phyloP scores from a whole-genome alignment of 2,113 vertebrate species.

The Mustela lutreola region DNA sequence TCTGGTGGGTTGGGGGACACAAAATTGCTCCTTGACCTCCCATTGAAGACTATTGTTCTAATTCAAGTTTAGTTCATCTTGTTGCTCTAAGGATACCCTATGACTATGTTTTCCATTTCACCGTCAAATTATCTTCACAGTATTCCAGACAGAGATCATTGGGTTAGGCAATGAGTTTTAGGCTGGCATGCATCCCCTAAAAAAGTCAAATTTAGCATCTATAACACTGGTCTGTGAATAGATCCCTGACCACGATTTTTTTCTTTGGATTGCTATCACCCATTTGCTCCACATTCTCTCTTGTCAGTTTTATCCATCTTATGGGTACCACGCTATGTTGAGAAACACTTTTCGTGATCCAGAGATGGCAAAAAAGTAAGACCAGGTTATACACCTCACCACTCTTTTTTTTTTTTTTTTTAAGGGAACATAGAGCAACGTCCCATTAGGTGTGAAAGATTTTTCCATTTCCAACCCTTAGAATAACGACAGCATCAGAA shows the following conservation, averaged over 20 bases:
- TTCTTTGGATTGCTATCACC: neutral
- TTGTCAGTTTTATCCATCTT: no score
- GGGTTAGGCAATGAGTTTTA: neutral
- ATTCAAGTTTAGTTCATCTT: neutral
- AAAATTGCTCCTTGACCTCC: neutral
- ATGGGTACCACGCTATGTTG: no score
- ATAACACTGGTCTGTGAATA: accelerated
- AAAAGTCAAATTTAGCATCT: neutral
- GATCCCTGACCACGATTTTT: neutral
- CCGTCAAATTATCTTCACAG: neutral
- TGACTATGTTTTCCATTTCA: neutral
- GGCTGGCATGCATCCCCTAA: neutral
- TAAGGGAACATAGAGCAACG: neutral
- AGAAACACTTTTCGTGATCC: neutral
- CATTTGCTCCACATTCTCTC: neutral
- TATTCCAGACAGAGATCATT: neutral
- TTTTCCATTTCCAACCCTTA: neutral
- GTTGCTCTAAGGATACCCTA: neutral
- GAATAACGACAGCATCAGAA: neutral
- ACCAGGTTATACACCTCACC: neutral
- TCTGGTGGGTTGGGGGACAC: no score
- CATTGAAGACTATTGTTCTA: neutral
- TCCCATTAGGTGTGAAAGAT: neutral
- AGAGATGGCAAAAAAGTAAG: neutral
- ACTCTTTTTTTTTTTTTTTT: neutral